These are phyloP conservation scores for Potamilus streckersoni DNA, from an alignment of 1,140 invertebrate genomes.

Conservation along the genomic window DNA sequence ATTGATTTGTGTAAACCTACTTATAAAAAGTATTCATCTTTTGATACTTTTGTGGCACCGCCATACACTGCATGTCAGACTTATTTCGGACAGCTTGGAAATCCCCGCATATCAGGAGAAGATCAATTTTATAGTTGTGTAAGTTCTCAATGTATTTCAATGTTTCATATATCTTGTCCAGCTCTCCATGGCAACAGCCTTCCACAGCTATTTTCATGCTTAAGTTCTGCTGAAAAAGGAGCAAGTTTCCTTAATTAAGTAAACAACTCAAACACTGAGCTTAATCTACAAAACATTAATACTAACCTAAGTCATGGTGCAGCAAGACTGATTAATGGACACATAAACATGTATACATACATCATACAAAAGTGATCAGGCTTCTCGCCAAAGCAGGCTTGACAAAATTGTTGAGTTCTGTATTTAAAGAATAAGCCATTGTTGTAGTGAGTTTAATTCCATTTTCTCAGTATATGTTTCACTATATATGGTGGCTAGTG, in stretches of 20 bases:
- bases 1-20: constrained; percentile 70
- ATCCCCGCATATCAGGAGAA: constrained; percentile 97
- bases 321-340: too few species aligned
- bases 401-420: too few species aligned
- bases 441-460: too few species aligned
- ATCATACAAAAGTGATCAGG: too few species aligned
- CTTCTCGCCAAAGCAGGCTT: too few species aligned
- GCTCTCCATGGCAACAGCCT: constrained; percentile 97
- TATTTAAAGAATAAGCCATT: too few species aligned
- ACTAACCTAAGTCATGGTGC: too few species aligned
- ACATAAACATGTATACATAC: too few species aligned
- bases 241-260: background rate
- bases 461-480: too few species aligned
- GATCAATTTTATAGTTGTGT: constrained; percentile 75
- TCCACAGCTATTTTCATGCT: constrained; percentile 95
- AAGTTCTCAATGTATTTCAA: constrained; percentile 71
- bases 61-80: constrained; percentile 86
- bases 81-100: constrained; percentile 82
- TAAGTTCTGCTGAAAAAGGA: constrained; percentile 3
- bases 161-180: constrained; percentile 94
- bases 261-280: too few species aligned
- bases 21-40: constrained; percentile 95
- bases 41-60: constrained; percentile 92
- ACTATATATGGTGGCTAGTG: too few species aligned
- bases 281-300: too few species aligned